Evolutionary conservation across 2,888 invertebrate genomes (phyloP).

Genomic region (Tetragonisca angustula): DNA sequence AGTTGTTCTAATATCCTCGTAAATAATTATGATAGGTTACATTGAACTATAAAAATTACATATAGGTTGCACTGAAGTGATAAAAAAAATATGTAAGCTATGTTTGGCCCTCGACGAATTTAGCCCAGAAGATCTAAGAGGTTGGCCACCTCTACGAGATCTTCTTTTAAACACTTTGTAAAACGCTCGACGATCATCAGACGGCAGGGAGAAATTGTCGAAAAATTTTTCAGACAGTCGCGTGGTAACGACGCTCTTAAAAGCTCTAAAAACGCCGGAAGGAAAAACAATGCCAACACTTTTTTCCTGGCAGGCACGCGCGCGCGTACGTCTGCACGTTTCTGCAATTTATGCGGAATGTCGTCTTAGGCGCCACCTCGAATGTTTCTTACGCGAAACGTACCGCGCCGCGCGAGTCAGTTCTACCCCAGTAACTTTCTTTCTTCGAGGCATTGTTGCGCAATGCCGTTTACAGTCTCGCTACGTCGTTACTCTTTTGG

Average conservation of each 20-base stretch:
- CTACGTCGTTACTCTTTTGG: background rate
- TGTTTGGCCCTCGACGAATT: too few species aligned
- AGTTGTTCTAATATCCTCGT: too few species aligned
- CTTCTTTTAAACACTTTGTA: too few species aligned
- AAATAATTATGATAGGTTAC: too few species aligned
- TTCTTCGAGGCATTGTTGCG: background rate
- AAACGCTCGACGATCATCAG: too few species aligned
- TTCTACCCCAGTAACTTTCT: background rate
- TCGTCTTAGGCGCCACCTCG: conserved; percentile 53
- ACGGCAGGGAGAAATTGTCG: too few species aligned
- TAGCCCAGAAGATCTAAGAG: too few species aligned
- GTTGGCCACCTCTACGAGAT: too few species aligned
- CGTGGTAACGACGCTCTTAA: conserved; percentile 3
- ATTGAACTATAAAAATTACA: too few species aligned
- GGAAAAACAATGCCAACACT: conserved; percentile 47
- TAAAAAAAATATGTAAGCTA: too few species aligned
- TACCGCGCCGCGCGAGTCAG: background rate
- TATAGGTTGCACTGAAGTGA: too few species aligned
- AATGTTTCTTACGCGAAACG: conserved; percentile 22
- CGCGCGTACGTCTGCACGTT: conserved; percentile 37
- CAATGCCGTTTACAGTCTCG: background rate
- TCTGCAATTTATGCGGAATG: conserved; percentile 70
- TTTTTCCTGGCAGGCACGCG: conserved; percentile 42
- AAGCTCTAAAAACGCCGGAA: conserved; percentile 17
- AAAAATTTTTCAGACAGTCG: too few species aligned